Percentiles rank a stretch among this genome's conserved stretches.
Conservation (phyloP, 1,140 invertebrate genomes). For the Diachasmimorpha longicaudata region DNA sequence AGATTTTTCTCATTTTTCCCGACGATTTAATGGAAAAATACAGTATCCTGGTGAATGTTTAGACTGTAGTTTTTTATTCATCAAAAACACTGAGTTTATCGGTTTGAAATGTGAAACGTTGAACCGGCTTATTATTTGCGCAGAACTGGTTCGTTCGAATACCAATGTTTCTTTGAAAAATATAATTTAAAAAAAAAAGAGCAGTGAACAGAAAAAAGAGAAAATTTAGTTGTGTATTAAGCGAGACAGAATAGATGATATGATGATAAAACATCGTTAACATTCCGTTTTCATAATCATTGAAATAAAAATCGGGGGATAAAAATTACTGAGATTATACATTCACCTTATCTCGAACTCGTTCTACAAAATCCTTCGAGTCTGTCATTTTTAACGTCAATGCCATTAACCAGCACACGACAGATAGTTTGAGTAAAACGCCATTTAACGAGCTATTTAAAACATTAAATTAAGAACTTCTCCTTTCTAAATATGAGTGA, state of each 20-base stretch:
- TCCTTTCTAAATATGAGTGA: not conserved
- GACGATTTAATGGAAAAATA: too few species aligned
- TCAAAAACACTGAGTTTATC: conserved; percentile 23
- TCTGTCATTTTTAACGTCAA: not conserved
- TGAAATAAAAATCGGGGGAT: not conserved
- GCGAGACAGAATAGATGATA: not conserved
- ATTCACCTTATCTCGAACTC: conserved; percentile 14
- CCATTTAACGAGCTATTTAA: too few species aligned
- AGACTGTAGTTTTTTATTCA: not conserved
- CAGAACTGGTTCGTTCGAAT: conserved; percentile 17
- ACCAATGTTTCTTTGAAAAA: not conserved
- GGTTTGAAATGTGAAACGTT: conserved; percentile 30
- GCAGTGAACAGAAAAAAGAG: not conserved
- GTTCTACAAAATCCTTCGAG: not conserved
- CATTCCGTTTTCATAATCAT: not conserved
- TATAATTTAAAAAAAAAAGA: not conserved
- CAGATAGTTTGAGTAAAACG: not conserved
- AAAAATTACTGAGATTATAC: not conserved
- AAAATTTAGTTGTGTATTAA: not conserved
- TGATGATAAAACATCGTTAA: not conserved
- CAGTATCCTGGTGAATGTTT: not conserved
- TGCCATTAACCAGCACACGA: not conserved
- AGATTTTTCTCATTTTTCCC: too few species aligned
- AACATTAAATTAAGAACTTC: not conserved
- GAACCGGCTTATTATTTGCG: conserved; percentile 27